These are phyloP conservation scores for Calameuta pallipes DNA, from an alignment of 2,888 invertebrate species.

Conservation along the genomic window DNA sequence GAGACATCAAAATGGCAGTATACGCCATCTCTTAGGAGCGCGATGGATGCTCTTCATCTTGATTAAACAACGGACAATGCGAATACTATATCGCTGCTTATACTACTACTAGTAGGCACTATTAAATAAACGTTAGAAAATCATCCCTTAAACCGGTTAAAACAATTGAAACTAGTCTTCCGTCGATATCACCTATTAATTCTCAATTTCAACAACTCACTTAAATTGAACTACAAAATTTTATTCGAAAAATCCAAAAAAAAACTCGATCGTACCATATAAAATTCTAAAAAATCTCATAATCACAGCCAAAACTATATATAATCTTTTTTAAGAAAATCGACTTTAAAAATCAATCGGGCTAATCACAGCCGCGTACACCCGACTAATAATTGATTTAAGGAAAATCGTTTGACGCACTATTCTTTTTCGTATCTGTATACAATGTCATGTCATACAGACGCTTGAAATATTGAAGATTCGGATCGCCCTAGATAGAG, in stretches of 20 bases:
- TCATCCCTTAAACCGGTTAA: not conserved
- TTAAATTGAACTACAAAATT: not conserved
- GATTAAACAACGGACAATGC: not conserved
- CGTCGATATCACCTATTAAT: not conserved
- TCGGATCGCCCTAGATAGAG: too few relatives aligned
- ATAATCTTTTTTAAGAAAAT: not conserved
- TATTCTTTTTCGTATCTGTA: too few relatives aligned
- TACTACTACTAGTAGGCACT: not conserved
- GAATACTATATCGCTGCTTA: not conserved
- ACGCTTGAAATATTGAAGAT: too few relatives aligned
- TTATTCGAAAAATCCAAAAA: not conserved
- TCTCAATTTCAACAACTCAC: not conserved
- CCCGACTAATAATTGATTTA: too few relatives aligned
- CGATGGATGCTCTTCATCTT: not conserved
- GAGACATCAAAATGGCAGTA: constrained; percentile 54
- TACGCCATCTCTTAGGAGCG: constrained; percentile 57
- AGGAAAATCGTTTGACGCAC: too few relatives aligned
- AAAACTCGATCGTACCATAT: not conserved
- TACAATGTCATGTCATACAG: too few relatives aligned
- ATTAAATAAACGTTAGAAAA: not conserved
- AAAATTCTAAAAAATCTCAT: not conserved
- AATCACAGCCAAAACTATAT: not conserved
- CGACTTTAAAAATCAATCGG: too few relatives aligned
- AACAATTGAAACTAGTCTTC: not conserved
- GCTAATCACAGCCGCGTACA: too few relatives aligned